phyloP scores from a whole-genome alignment of 1,140 invertebrate species.

The Bombus pyrosoma region DNA sequence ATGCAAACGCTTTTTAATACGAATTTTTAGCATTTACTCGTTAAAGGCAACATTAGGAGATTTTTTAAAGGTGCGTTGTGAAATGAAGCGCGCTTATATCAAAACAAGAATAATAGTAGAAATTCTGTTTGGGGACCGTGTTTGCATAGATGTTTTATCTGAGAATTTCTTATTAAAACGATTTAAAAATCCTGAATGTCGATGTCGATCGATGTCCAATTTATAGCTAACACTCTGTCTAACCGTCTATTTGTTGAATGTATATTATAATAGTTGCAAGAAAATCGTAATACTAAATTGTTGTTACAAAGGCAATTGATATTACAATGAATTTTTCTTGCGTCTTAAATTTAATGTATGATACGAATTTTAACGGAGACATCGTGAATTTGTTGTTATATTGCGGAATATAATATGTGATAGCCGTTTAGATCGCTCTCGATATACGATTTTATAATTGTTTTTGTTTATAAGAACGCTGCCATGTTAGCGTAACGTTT shows the following conservation, averaged over 20 bases:
- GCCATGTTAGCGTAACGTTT: conserved; percentile 46
- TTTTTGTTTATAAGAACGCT: conserved; percentile 49
- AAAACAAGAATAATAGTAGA: neutral
- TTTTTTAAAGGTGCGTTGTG: neutral
- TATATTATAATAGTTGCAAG: conserved; percentile 53
- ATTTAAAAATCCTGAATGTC: conserved; percentile 10
- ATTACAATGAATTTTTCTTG: conserved; percentile 31
- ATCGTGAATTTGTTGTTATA: conserved; percentile 41
- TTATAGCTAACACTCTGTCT: conserved; percentile 45
- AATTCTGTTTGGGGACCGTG: conserved; percentile 6
- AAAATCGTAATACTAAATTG: conserved; percentile 32
- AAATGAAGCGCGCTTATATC: neutral
- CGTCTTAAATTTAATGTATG: conserved; percentile 38
- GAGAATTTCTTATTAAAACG: conserved; percentile 5
- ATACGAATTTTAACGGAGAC: conserved; percentile 30
- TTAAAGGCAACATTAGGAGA: neutral
- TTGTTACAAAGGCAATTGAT: conserved; percentile 30
- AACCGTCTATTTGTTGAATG: conserved; percentile 60
- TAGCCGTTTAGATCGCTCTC: conserved; percentile 43
- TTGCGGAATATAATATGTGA: conserved; percentile 43
- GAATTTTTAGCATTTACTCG: neutral
- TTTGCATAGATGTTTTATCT: conserved; percentile 10
- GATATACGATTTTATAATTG: conserved; percentile 30
- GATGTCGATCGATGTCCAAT: conserved; percentile 44
- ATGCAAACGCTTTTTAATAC: conserved; percentile 21